Evolutionary conservation across 2,888 invertebrate genomes (phyloP).

Genomic region (Apotomis turbidana): DNA sequence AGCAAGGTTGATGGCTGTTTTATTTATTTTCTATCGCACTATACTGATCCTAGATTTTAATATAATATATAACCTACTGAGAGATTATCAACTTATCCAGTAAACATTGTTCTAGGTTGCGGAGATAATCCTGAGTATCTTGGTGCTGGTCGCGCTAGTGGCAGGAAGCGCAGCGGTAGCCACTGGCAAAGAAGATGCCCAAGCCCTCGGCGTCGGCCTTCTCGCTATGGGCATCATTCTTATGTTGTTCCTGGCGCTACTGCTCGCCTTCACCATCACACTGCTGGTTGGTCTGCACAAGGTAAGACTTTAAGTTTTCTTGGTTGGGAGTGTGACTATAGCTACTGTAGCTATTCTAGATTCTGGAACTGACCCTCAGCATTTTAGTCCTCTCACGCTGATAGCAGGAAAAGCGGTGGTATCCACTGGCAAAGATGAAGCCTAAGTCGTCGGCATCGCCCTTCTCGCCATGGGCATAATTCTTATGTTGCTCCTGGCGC

Average conservation of each 20-base stretch:
- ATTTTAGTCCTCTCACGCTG: not conserved
- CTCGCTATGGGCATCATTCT: slow-evolving; percentile 16
- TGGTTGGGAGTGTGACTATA: too few species aligned
- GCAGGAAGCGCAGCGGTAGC: not conserved
- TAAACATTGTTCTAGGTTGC: slow-evolving; percentile 10
- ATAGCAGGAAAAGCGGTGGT: not conserved
- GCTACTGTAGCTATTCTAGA: not conserved
- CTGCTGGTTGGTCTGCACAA: slow-evolving; percentile 36
- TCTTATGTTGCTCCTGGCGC: too few species aligned
- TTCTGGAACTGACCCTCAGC: slow-evolving; percentile 22
- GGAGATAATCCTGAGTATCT: slow-evolving; percentile 22
- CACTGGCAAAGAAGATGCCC: not conserved
- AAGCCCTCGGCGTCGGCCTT: not conserved
- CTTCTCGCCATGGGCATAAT: too few species aligned
- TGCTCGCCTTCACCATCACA: slow-evolving; percentile 36
- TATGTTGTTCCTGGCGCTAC: slow-evolving; percentile 16
- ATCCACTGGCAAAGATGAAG: too few species aligned
- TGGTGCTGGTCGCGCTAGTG: not conserved
- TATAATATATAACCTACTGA: too few species aligned
- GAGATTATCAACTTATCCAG: too few species aligned
- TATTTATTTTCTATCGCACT: too few species aligned
- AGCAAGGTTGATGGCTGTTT: too few species aligned
- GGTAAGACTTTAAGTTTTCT: slow-evolving; percentile 5
- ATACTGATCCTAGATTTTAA: too few species aligned
- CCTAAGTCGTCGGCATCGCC: too few species aligned